A percentile compares a stretch with the other conserved stretches of the same genome.
Conservation (phyloP, 2,888 invertebrate species). For the Agonopterix arenella region DNA sequence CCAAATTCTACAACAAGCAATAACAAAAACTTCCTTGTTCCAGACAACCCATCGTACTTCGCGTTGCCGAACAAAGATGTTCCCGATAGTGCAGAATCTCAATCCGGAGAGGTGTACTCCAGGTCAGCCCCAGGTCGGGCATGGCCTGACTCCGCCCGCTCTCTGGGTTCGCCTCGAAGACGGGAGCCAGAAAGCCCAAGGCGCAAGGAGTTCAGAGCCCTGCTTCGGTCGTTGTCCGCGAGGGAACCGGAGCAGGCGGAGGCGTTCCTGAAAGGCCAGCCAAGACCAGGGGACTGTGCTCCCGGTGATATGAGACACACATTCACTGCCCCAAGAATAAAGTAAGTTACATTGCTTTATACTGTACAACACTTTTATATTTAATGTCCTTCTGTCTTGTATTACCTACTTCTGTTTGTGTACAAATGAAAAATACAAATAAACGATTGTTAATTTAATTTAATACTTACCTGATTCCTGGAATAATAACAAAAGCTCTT, state of each 20-base stretch:
- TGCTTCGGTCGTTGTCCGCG: slow-evolving; percentile 80
- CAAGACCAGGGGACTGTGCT: slow-evolving; percentile 83
- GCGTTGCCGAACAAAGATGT: slow-evolving; percentile 77
- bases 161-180: slow-evolving; percentile 53
- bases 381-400: no score
- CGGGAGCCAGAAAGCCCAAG: slow-evolving; percentile 63
- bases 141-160: slow-evolving; percentile 65
- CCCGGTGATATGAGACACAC: slow-evolving; percentile 66
- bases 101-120: slow-evolving; percentile 71
- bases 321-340: slow-evolving; percentile 62
- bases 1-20: no score
- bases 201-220: slow-evolving; percentile 74
- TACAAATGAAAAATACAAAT: no score
- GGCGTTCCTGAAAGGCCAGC: slow-evolving; percentile 81
- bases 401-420: no score
- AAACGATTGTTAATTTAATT: no score
- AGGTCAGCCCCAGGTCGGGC: slow-evolving; percentile 81
- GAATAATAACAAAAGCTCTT: neutral
- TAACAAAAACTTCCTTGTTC: slow-evolving; percentile 34
- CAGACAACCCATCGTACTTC: slow-evolving; percentile 89
- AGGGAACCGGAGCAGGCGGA: slow-evolving; percentile 80
- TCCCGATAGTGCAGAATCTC: slow-evolving; percentile 41
- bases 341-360: slow-evolving; percentile 46
- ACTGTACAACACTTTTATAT: no score
- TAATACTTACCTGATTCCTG: no score